A percentile compares a stretch with the other conserved stretches of the same genome.
Conservation (phyloP, 2,113 vertebrate genomes). For the Dicaeum eximium region DNA sequence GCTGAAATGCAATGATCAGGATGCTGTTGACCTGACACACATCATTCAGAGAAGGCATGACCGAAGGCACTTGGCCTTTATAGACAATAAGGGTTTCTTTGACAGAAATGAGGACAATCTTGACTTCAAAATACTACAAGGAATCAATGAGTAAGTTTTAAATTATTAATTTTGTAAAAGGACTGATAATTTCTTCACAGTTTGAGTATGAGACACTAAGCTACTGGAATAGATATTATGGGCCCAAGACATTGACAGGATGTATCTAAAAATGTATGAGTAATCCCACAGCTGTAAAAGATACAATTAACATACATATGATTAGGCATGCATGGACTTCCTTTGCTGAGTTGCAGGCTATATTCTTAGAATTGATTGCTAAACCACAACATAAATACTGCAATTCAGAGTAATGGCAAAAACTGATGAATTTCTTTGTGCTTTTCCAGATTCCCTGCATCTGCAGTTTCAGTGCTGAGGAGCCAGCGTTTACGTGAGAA, state of each 20-base stretch:
- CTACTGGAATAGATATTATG: background rate
- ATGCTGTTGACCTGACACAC: conserved; percentile 76
- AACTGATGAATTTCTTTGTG: conserved; percentile 21
- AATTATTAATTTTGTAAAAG: background rate
- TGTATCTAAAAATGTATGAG: background rate
- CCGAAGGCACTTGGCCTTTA: conserved; percentile 83
- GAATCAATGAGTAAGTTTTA: conserved; percentile 91
- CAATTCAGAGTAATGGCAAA: conserved; percentile 1
- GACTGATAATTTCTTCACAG: background rate
- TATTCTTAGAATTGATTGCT: background rate
- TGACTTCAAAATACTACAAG: conserved; percentile 89
- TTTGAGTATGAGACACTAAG: background rate
- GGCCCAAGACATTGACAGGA: background rate
- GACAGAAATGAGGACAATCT: conserved; percentile 94
- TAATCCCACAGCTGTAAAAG: background rate
- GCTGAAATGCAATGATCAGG: conserved; percentile 74
- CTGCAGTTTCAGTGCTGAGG: conserved; percentile 84
- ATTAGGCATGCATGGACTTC: background rate
- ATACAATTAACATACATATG: background rate
- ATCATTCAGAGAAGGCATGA: conserved; percentile 80
- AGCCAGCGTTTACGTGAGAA: conserved; percentile 86
- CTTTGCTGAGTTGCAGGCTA: background rate
- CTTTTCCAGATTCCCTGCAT: conserved; percentile 85
- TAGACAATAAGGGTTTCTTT: conserved; percentile 90
- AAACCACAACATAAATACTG: background rate